Base-by-base conservation (phyloP, 2,888 invertebrate species). In the Pandemis cinnamomeana region DNA sequence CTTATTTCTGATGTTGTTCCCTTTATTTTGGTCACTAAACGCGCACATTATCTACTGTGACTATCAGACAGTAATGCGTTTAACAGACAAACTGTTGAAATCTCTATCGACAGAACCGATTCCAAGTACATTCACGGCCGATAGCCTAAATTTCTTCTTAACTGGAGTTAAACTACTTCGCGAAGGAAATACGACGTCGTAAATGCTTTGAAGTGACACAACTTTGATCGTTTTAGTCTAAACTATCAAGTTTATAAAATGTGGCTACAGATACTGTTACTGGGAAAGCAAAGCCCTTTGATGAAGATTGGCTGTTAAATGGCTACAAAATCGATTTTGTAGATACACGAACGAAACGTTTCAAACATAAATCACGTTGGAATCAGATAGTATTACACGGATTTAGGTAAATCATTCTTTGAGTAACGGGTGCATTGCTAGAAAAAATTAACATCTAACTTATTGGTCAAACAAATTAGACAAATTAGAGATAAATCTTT, bases 311-410 rank as follows among this genome's bases (percentile, higher is more conserved):
- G 48, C 44, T 66, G 70, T 72, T 72, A 72, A 76, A 71, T 63
- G 67, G 63, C 51, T 51, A 61, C 13, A 51, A 41, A 58, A 67
- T 58, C 73, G 69, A 72, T 77, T 78, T 77, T 77, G 71, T 74
- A 79, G 75, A 36, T 2, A 36, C 27, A 36, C 27, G 61, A 64
- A 44, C 64, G 46, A 51, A 71, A 61, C 44, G 51, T 71, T 69
- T 76, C 71, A 77, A 71, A 76, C 78, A 86, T 89, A 89, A 89
- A 90, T 90, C 88, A 85, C 82, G 77, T 79, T 79, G 20, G 83
- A 80, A 86, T 87, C 81, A 81, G 84, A 86, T 68, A 68, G 51
- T 36, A 36, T 51, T 51, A 64, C 51, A 55, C 64, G 48, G 69
- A 69, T 61, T 44, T 67, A 55, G 4, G 4, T 27, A 20, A 36